phyloP scores from a whole-genome alignment of 2,888 invertebrate species.

The Lagria hirta region DNA sequence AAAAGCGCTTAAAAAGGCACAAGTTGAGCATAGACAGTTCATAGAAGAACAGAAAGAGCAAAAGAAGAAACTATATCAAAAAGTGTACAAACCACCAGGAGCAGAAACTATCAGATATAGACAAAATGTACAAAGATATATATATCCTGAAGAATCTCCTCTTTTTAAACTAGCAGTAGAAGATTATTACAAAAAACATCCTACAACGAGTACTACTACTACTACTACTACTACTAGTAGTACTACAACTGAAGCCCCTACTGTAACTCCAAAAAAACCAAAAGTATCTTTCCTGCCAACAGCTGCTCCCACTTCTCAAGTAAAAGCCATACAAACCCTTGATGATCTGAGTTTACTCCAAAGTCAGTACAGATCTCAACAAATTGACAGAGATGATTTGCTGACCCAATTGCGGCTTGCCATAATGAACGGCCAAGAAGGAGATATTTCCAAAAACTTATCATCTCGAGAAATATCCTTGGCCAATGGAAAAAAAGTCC shows the following conservation, averaged over 20 bases:
- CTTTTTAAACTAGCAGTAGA: conserved; percentile 68
- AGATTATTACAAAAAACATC: conserved; percentile 68
- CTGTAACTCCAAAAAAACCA: conserved; percentile 52
- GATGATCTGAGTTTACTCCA: conserved; percentile 50
- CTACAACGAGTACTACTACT: conserved; percentile 68
- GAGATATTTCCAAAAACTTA: conserved; percentile 66
- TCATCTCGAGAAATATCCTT: conserved; percentile 73
- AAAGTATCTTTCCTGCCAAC: conserved; percentile 48
- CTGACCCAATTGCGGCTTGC: conserved; percentile 74
- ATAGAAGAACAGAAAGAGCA: conserved; percentile 69
- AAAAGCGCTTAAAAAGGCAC: conserved; percentile 74
- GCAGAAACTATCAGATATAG: conserved; percentile 42
- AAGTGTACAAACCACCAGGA: conserved; percentile 47
- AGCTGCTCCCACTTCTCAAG: conserved; percentile 58
- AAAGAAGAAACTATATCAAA: conserved; percentile 57
- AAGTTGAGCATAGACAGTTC: conserved; percentile 71
- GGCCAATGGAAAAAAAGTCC: conserved; percentile 74
- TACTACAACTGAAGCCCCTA: conserved; percentile 64
- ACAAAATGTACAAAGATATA: conserved; percentile 53
- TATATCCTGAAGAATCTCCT: conserved; percentile 65
- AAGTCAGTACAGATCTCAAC: conserved; percentile 55
- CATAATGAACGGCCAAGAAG: conserved; percentile 66
- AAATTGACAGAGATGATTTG: conserved; percentile 69
- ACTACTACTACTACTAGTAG: conserved; percentile 68
- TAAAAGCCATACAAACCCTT: conserved; percentile 47